Conservation (phyloP, 2,113 vertebrate genomes). For the Halcyon senegalensis region DNA sequence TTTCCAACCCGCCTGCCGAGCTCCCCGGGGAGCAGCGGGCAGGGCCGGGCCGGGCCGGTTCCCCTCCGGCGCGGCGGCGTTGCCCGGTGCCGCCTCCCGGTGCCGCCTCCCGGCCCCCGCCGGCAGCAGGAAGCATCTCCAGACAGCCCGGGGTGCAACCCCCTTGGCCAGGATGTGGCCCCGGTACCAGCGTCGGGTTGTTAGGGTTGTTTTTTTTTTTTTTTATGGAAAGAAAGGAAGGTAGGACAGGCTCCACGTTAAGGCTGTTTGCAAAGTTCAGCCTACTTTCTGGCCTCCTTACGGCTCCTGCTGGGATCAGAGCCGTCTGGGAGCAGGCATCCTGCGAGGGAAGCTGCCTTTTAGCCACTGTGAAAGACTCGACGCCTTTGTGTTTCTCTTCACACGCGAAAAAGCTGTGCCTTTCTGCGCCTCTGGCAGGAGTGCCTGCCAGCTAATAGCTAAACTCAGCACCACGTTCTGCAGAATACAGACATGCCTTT, state of each 20-base stretch:
- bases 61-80: background rate
- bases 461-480: conserved; percentile 17
- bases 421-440: background rate
- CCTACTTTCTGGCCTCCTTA: background rate
- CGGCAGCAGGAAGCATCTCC: background rate
- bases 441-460: conserved; percentile 3
- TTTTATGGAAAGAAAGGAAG: background rate
- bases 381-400: background rate
- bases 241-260: background rate
- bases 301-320: background rate
- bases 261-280: background rate
- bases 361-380: background rate
- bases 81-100: background rate
- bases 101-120: background rate
- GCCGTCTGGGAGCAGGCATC: background rate
- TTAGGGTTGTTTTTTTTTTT: background rate
- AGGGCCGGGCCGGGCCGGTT: background rate
- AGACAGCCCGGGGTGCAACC: background rate
- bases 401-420: background rate
- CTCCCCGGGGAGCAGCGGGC: background rate
- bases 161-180: background rate
- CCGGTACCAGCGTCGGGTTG: too few species aligned
- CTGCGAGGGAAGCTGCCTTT: background rate
- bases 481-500: conserved; percentile 23
- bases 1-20: background rate